A percentile compares a stretch with the other conserved stretches of the same genome.
phyloP scores from a whole-genome alignment of 2,113 vertebrate species.

The Emydura subglobosa region DNA sequence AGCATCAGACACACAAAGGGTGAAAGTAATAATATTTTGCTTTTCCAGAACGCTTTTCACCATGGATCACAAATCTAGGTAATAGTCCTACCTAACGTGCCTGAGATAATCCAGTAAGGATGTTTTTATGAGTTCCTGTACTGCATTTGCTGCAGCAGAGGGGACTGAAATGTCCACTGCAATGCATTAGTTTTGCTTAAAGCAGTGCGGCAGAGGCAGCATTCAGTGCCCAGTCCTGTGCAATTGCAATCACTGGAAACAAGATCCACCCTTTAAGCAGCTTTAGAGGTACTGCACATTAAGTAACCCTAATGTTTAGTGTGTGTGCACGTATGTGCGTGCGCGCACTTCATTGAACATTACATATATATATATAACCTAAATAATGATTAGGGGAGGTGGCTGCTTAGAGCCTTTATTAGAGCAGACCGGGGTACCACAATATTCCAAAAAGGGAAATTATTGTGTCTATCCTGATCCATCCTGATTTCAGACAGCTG shows the following conservation, averaged over 20 bases:
- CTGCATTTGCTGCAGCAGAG: neutral
- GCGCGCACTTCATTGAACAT: neutral
- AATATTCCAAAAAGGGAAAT: neutral
- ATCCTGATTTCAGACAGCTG: no score
- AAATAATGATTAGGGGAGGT: neutral
- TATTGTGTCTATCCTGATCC: neutral
- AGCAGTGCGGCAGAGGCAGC: neutral
- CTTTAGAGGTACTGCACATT: neutral
- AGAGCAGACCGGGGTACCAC: neutral
- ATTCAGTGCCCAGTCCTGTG: neutral
- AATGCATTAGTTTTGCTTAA: neutral
- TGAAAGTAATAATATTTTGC: neutral
- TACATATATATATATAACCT: no score
- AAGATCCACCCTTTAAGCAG: neutral
- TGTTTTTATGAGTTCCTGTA: neutral
- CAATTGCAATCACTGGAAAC: neutral
- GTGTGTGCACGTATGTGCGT: neutral
- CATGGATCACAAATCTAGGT: neutral
- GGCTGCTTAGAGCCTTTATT: neutral
- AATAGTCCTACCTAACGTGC: neutral
- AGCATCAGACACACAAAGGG: neutral
- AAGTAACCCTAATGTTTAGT: neutral
- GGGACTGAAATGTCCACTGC: neutral
- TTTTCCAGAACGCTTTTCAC: neutral
- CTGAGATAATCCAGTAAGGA: neutral